Conservation (phyloP, 2,113 vertebrate species). For the Setophaga petechia region DNA sequence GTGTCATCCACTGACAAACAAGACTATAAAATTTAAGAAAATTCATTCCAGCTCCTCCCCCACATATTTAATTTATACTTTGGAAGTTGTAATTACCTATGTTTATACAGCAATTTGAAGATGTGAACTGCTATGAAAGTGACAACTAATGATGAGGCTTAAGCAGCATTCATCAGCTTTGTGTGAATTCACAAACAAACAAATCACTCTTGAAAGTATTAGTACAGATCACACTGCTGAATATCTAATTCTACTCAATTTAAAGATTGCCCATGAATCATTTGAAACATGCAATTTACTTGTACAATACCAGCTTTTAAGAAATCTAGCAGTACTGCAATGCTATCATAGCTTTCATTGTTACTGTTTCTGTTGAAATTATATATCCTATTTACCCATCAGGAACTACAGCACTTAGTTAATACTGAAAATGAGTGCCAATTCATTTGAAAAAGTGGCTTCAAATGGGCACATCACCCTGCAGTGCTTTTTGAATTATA, state of each 20-base stretch:
- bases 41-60: neutral
- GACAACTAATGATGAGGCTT: slow-evolving; percentile 9
- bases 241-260: slow-evolving; percentile 29
- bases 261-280: slow-evolving; percentile 5
- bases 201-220: slow-evolving; percentile 32
- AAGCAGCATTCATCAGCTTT: slow-evolving; percentile 34
- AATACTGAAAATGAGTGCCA: slow-evolving; percentile 25
- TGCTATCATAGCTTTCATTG: slow-evolving; percentile 2
- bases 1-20: neutral
- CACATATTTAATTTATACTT: slow-evolving; percentile 10
- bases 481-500: slow-evolving; percentile 3
- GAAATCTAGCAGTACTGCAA: neutral
- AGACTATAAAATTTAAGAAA: neutral
- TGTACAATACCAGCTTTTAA: slow-evolving; percentile 31
- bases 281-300: slow-evolving; percentile 33
- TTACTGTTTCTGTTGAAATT: slow-evolving; percentile 21
- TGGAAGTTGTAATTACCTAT: slow-evolving; percentile 31
- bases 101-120: slow-evolving; percentile 41
- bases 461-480: slow-evolving; percentile 8
- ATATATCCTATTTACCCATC: neutral
- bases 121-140: neutral
- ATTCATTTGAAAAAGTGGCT: slow-evolving; percentile 10
- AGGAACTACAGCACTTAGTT: neutral
- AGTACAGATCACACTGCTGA: neutral
- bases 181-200: slow-evolving; percentile 43